These are phyloP conservation scores for Phylloscopus trochiloides DNA, from an alignment of 2,113 vertebrate genomes.

Conservation along the genomic window DNA sequence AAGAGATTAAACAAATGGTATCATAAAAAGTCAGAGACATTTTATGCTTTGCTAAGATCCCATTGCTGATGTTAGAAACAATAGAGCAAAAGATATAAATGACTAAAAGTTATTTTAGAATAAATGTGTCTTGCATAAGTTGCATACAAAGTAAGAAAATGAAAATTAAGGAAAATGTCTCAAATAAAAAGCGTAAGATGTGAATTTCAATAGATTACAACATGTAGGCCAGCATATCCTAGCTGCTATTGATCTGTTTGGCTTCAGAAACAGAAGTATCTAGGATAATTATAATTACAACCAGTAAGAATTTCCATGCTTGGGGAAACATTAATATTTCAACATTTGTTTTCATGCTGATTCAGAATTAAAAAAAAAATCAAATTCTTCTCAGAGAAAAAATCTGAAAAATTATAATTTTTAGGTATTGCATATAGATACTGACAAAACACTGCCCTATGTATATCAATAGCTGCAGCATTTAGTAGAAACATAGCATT, in stretches of 20 bases:
- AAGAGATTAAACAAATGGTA: neutral
- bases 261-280: constrained; percentile 2
- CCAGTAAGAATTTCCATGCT: neutral
- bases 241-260: neutral
- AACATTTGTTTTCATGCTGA: neutral
- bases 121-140: neutral
- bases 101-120: neutral
- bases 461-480: neutral
- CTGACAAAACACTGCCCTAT: neutral
- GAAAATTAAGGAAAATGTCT: constrained; percentile 14
- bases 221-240: neutral
- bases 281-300: constrained; percentile 20
- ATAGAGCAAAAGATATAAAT: neutral
- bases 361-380: neutral
- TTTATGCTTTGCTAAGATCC: neutral
- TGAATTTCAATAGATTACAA: neutral
- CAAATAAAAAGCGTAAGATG: neutral
- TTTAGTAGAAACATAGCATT: neutral
- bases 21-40: neutral
- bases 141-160: neutral
- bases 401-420: neutral
- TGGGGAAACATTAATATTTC: neutral
- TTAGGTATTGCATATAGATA: neutral
- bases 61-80: neutral
- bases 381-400: neutral